Conservation (phyloP, 2,113 vertebrate genomes). For the Climacteris rufus region DNA sequence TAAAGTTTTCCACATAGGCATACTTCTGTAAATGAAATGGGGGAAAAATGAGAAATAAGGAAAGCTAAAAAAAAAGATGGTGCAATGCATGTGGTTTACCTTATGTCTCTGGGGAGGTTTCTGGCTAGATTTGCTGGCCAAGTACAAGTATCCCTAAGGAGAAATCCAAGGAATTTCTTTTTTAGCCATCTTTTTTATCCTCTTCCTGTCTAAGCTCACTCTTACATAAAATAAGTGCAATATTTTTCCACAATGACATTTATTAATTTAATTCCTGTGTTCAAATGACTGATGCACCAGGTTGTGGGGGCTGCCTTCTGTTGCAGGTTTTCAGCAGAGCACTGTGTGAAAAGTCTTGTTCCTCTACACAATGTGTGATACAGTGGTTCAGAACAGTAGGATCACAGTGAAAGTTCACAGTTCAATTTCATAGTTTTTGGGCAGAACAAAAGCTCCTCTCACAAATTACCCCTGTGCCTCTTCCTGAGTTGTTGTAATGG, state of each 20-base stretch:
- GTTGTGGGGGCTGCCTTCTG: background rate
- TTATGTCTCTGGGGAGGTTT: background rate
- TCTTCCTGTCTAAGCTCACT: background rate
- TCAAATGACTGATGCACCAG: background rate
- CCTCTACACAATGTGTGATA: background rate
- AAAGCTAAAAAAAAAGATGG: background rate
- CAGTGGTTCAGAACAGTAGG: background rate
- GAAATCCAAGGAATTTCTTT: rapidly evolving
- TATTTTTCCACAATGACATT: background rate
- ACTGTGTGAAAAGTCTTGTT: background rate
- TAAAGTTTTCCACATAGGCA: background rate
- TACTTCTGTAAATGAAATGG: background rate
- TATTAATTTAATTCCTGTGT: background rate
- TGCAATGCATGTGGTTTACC: background rate
- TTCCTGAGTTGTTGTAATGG: rapidly evolving
- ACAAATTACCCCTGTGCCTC: background rate
- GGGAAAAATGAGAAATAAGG: background rate
- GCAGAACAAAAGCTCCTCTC: background rate
- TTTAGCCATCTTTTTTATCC: background rate
- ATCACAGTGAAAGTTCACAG: background rate
- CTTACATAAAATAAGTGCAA: background rate
- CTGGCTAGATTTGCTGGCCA: background rate
- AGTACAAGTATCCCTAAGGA: background rate
- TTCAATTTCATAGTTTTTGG: background rate
- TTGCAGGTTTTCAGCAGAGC: background rate